These are phyloP conservation scores for Podarcis cretensis DNA, from an alignment of 2,113 vertebrate species.

Conservation along the genomic window DNA sequence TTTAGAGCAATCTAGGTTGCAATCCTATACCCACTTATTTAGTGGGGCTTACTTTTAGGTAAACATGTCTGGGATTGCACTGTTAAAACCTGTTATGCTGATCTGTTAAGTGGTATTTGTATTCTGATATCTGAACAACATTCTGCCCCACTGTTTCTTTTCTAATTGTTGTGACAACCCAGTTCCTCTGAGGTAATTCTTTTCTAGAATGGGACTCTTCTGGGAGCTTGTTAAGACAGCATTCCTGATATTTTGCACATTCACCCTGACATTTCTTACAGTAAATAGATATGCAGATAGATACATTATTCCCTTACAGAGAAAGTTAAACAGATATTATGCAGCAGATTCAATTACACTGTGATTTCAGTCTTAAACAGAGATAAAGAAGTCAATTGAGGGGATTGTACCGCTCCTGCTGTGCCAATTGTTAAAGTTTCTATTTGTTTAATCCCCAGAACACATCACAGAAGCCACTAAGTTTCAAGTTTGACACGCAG, in stretches of 20 bases:
- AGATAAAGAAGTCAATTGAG: not conserved
- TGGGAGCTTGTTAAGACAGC: not conserved
- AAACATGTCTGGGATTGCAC: not conserved
- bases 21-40: not conserved
- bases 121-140: not conserved
- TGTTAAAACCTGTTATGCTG: not conserved
- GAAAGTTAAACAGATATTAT: not conserved
- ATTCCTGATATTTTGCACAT: not conserved
- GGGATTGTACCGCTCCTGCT: not conserved
- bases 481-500: not conserved
- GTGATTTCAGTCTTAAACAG: not conserved
- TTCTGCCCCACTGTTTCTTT: not conserved
- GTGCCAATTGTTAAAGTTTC: not conserved
- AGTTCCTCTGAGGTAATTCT: not conserved
- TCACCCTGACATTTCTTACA: not conserved
- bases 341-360: not conserved
- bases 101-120: not conserved
- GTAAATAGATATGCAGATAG: not conserved
- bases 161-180: not conserved
- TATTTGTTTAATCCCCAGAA: conserved; percentile 13
- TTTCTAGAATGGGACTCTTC: not conserved
- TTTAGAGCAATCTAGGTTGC: not conserved
- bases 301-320: not conserved
- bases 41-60: not conserved
- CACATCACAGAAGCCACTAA: conserved; percentile 1